Base-by-base conservation (phyloP, 1,140 invertebrate genomes). In the Caenorhabditis remanei region DNA sequence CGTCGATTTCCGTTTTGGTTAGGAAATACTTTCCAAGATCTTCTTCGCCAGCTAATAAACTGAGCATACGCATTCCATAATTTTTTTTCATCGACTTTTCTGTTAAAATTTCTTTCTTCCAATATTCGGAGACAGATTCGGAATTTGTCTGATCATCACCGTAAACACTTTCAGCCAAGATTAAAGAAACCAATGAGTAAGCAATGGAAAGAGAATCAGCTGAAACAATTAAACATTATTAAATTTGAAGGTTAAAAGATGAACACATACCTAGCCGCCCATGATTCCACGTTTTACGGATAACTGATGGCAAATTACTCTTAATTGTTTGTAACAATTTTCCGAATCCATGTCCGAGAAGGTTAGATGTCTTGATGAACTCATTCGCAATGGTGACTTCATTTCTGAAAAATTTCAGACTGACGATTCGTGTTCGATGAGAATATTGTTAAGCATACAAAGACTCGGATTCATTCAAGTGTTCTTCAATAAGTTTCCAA, bases 401-500 rank as follows among this genome's bases (percentile, higher is more conserved):
- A 24, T 50, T 79, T 50, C 71, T 79, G 46, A 53, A 79, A 46
- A 79, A 32, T 58, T n/a, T n/a, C 7, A 32, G 7, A 71, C 7
- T 63, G 7, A 32, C 9, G 11, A 24, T 13, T 24, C 53, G 21
- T 41, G 11, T 13, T 53, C 2, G 11, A 8, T 14, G 16, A 16
- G 50, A 16, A 53, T 53, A 53, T 53, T 11, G 4, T 50, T 50
- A 50, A 32, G 11, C 43, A 1, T 50, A 79, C 71, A 43, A 24
- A 1, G 71, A 53, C 24, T 50, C 71, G 9, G 71, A 79, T 24
- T 48, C 43, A 48, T 79, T 48, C 4, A 79, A 46, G 53, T 79
- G n/a, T 21, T 79, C 46, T n/a, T 79, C 46, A 41, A 79, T 79
- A n/a, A 79, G 13, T n/a, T 79, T 79, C 71, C 71, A 79, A 24